A percentile compares a stretch with the other conserved stretches of the same genome.
Conservation (phyloP, 2,888 invertebrate species). For the Habroteleia sp. region DNA sequence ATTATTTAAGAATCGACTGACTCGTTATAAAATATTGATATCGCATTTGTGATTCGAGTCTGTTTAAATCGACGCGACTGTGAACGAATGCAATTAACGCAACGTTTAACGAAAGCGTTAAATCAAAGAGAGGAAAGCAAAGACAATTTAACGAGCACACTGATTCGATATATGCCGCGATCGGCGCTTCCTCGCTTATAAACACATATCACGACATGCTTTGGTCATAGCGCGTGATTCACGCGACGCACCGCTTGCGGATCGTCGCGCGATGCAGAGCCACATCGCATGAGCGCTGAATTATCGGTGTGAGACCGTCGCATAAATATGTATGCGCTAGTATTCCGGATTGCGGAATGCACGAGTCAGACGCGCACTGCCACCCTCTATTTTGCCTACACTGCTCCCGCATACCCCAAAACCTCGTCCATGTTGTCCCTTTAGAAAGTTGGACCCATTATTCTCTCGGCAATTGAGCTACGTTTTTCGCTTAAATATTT, state of each 20-base stretch:
- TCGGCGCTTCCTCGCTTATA: conserved; percentile 53
- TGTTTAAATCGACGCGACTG: conserved; percentile 5
- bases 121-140: conserved; percentile 51
- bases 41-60: conserved; percentile 27
- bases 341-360: conserved; percentile 76
- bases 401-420: conserved; percentile 3
- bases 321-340: conserved; percentile 77
- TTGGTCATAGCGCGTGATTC: conserved; percentile 63
- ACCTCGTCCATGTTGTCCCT: conserved; percentile 41
- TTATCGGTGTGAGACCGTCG: conserved; percentile 74
- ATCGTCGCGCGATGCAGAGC: conserved; percentile 65
- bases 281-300: conserved; percentile 76
- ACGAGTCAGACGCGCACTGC: conserved; percentile 67
- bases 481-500: conserved; percentile 43
- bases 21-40: conserved; percentile 40
- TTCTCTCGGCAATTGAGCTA: conserved; percentile 33
- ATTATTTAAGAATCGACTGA: conserved; percentile 21
- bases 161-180: conserved; percentile 30
- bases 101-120: conserved; percentile 48
- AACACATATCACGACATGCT: conserved; percentile 61
- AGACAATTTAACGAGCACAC: conserved; percentile 59
- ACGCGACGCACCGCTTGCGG: conserved; percentile 56
- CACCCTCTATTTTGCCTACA: conserved; percentile 46
- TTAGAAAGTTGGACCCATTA: conserved; percentile 53
- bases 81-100: conserved; percentile 45